Conservation (phyloP, 2,888 invertebrate genomes). For the Heliconius charithonia region DNA sequence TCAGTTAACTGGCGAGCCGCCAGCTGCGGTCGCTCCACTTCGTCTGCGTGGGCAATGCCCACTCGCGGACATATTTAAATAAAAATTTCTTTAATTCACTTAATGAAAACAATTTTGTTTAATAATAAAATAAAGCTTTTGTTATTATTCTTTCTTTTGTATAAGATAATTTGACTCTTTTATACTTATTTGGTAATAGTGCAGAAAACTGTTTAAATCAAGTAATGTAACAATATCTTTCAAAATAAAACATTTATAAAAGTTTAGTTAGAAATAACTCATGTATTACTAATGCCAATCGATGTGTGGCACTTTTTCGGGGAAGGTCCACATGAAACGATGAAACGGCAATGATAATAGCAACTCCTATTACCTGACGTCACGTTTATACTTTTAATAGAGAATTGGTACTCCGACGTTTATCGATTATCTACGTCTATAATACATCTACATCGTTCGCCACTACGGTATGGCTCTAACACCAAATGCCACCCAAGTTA, state of each 20-base stretch:
- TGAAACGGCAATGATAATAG: slow-evolving; percentile 47
- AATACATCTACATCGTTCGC: slow-evolving; percentile 41
- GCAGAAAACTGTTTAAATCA: background rate
- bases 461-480: slow-evolving; percentile 71
- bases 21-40: slow-evolving; percentile 72
- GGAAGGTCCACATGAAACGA: slow-evolving; percentile 48
- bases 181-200: background rate
- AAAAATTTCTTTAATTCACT: slow-evolving; percentile 45
- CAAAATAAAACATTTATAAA: background rate
- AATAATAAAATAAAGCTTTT: background rate
- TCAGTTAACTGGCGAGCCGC: slow-evolving; percentile 74
- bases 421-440: slow-evolving; percentile 56
- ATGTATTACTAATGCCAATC: slow-evolving; percentile 15
- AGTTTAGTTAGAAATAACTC: slow-evolving; percentile 3
- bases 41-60: slow-evolving; percentile 70
- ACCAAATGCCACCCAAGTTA: slow-evolving; percentile 76
- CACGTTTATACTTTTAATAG: slow-evolving; percentile 56
- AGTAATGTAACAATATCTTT: background rate
- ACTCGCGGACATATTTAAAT: slow-evolving; percentile 55
- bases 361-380: slow-evolving; percentile 53
- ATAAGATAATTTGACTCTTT: background rate
- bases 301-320: slow-evolving; percentile 43
- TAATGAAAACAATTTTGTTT: slow-evolving; percentile 16
- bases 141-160: too few relatives aligned
- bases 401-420: slow-evolving; percentile 57